Evolutionary conservation across 2,797 vertebrate genomes (phyloP), one percentile per base, ranked within the genome.

Genomic region (Danionella dracula): DNA sequence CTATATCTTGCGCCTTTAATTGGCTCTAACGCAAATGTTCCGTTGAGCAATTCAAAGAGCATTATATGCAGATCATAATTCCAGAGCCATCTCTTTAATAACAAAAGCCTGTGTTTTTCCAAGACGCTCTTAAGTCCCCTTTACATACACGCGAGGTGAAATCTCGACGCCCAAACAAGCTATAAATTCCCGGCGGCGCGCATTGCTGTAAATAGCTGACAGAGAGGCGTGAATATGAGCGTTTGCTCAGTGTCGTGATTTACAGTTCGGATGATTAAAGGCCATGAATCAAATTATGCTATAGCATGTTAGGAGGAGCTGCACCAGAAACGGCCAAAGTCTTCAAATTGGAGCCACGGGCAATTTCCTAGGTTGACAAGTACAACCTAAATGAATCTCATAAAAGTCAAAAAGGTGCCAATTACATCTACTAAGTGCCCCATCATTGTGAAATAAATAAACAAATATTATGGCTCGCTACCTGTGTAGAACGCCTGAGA

Each of bases 331-430:
- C 78, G 82, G 77, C 65, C 72, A 46, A 37, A 75, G 73, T 77
- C 76, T 81, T 76, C 77, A 82, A 78, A 42, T 81, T 74, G 38
- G 79, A 83, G 84, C 84, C 87, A 81, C 76, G 15, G 85, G 87
- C 86, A 80, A 81, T 89, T 86, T 88, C 84, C 83, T 81, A 84
- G 54, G 83, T 85, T 89, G 88, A 88, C 86, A 90, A 89, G 87
- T 89, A 85, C 84, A 84, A 85, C 87, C 84, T 88, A 89, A 90
- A 90, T 87, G 79, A 82, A 78, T 84, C 85, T 86, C 87, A 90
- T 91, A 90, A 91, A 90, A 90, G 86, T 89, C 84, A 87, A 87
- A 90, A 90, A 88, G 88, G 89, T 90, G 89, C 83, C 86, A 90
- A 90, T 90, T 90, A 89, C 89, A 88, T 82, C 81, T 81, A 58